A percentile compares a stretch with the other conserved stretches of the same genome.
phyloP scores from a whole-genome alignment of 2,797 vertebrate genomes.

The Myripristis jacobus region DNA sequence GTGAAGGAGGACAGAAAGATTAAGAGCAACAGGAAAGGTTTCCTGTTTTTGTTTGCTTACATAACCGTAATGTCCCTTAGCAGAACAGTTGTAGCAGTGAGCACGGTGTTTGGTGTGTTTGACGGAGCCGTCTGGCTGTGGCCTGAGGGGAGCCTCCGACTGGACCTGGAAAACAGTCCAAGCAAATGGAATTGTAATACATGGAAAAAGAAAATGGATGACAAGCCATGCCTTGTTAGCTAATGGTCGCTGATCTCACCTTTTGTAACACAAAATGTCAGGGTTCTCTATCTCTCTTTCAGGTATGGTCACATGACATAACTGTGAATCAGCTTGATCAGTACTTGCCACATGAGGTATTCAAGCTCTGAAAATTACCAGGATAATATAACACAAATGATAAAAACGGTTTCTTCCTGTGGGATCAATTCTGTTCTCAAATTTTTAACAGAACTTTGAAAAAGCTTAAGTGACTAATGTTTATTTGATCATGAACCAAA shows the following conservation, averaged over 20 bases:
- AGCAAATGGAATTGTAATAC: slow-evolving; percentile 7
- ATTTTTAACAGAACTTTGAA: neutral
- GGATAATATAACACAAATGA: neutral
- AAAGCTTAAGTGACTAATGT: neutral
- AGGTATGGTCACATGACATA: too few relatives aligned
- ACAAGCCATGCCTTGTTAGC: neutral
- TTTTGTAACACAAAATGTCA: neutral
- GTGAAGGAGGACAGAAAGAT: slow-evolving; percentile 9
- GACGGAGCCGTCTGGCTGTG: slow-evolving; percentile 2
- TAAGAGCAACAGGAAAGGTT: slow-evolving; percentile 23
- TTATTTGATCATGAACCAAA: neutral
- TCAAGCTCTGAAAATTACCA: neutral
- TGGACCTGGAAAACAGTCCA: slow-evolving; percentile 52
- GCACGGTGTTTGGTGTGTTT: slow-evolving; percentile 20
- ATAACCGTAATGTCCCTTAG: slow-evolving; percentile 75
- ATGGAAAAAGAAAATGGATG: neutral
- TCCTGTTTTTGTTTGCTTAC: slow-evolving; percentile 80
- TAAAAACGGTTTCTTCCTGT: neutral
- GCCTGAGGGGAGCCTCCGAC: slow-evolving; percentile 53
- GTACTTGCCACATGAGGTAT: too few relatives aligned
- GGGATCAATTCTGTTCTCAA: neutral
- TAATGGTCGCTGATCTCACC: neutral
- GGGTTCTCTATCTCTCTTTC: too few relatives aligned
- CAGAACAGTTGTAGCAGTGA: slow-evolving; percentile 79
- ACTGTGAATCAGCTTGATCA: too few relatives aligned